phyloP scores from a whole-genome alignment of 2,113 vertebrate species.

The Prunella himalayana region DNA sequence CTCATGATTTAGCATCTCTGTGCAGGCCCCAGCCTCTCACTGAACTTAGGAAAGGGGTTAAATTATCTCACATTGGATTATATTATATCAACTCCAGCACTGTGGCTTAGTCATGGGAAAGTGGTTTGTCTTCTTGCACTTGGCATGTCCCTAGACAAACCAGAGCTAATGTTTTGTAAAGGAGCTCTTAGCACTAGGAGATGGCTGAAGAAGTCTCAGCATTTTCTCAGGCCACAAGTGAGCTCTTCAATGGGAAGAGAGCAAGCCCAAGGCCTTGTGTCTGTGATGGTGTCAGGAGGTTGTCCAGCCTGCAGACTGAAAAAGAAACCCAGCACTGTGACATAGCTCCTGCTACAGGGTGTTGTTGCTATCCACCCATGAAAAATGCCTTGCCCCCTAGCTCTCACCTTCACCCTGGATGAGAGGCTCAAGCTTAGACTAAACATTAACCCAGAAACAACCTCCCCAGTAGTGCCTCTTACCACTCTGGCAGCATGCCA shows the following conservation, averaged over 20 bases:
- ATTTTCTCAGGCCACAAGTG: not conserved
- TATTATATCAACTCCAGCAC: not conserved
- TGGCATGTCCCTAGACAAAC: not conserved
- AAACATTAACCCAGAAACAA: conserved; percentile 7
- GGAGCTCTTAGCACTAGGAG: not conserved
- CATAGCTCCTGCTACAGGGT: not conserved
- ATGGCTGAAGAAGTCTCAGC: not conserved
- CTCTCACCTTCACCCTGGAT: not conserved
- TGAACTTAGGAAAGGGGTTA: not conserved
- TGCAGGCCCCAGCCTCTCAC: not conserved
- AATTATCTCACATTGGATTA: not conserved
- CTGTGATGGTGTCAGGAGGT: not conserved
- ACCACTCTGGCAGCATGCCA: not conserved
- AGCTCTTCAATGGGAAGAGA: not conserved
- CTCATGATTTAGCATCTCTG: not conserved
- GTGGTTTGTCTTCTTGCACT: not conserved
- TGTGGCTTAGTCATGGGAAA: not conserved
- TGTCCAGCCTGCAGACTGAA: not conserved
- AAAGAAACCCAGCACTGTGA: not conserved
- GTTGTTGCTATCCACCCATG: not conserved
- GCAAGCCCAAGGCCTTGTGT: not conserved
- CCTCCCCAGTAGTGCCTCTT: not conserved
- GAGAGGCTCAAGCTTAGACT: not conserved
- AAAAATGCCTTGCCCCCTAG: not conserved
- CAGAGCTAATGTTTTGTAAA: not conserved